Percentiles rank a stretch among this genome's conserved stretches.
These are phyloP conservation scores for Leptinotarsa texana DNA, from an alignment of 1,140 invertebrate genomes.

Conservation along the genomic window DNA sequence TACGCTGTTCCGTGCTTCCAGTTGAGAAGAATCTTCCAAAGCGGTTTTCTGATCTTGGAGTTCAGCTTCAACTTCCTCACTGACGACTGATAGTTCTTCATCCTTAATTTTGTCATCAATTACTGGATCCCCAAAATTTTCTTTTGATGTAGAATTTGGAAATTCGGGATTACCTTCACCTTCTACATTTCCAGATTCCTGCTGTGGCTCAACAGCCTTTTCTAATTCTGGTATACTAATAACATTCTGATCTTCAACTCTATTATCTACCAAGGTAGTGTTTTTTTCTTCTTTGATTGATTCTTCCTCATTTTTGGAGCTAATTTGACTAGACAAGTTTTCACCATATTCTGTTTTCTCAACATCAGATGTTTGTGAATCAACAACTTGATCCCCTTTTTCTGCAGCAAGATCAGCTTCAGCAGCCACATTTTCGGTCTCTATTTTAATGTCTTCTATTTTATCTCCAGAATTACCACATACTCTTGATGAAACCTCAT, in stretches of 20 bases:
- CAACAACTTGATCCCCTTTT: background rate
- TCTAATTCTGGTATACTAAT: background rate
- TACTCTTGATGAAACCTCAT: conserved; percentile 7
- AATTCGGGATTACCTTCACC: background rate
- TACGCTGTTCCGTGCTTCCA: too few relatives aligned
- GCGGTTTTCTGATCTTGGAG: too few relatives aligned
- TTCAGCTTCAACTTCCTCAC: too few relatives aligned
- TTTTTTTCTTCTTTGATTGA: background rate
- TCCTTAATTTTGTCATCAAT: too few relatives aligned
- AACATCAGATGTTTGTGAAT: background rate
- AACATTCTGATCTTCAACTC: background rate
- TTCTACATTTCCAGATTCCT: background rate
- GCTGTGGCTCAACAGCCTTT: background rate
- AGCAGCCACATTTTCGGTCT: background rate
- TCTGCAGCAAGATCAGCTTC: conserved; percentile 11
- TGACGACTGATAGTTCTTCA: too few relatives aligned
- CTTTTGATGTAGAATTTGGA: too few relatives aligned
- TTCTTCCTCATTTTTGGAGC: background rate
- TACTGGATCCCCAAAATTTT: too few relatives aligned
- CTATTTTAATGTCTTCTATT: background rate
- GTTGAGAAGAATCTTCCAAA: too few relatives aligned
- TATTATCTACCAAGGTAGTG: background rate
- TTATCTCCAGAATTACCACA: background rate
- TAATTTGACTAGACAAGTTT: background rate
- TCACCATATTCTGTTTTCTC: background rate